Conservation (phyloP, 2,888 invertebrate genomes). For the Ischnus inquisitorius region DNA sequence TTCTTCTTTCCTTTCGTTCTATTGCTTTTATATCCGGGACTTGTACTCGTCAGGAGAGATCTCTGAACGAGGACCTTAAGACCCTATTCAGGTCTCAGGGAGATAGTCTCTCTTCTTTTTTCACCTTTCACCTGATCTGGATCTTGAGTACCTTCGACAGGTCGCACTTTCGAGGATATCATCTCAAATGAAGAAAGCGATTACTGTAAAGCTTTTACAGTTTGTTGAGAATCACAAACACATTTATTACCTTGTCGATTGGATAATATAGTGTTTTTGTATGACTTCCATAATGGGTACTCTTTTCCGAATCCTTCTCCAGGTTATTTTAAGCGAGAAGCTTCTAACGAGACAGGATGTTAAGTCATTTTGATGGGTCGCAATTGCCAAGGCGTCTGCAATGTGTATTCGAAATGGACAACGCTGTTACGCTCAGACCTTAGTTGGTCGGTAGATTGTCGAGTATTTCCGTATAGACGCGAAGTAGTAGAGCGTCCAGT, state of each 20-base stretch:
- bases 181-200: neutral
- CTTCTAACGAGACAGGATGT: neutral
- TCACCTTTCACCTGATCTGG: slow-evolving; percentile 42
- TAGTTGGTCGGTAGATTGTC: neutral
- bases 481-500: neutral
- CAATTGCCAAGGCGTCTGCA: slow-evolving; percentile 2
- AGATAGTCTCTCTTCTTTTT: slow-evolving; percentile 32
- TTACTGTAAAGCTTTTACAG: neutral
- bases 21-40: slow-evolving; percentile 75
- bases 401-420: neutral
- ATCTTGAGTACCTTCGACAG: slow-evolving; percentile 47
- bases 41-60: slow-evolving; percentile 73
- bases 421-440: neutral
- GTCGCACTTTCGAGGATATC: slow-evolving; percentile 47
- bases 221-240: neutral
- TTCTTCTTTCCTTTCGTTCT: slow-evolving; percentile 57
- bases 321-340: neutral
- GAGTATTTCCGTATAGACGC: neutral
- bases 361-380: neutral
- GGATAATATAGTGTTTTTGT: slow-evolving; percentile 15
- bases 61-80: slow-evolving; percentile 71
- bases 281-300: neutral
- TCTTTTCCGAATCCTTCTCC: neutral
- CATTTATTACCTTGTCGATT: slow-evolving; percentile 27
- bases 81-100: slow-evolving; percentile 65